A percentile compares a stretch with the other conserved stretches of the same genome.
phyloP scores from a whole-genome alignment of 2,888 invertebrate genomes.

The Andricus quercusramuli region DNA sequence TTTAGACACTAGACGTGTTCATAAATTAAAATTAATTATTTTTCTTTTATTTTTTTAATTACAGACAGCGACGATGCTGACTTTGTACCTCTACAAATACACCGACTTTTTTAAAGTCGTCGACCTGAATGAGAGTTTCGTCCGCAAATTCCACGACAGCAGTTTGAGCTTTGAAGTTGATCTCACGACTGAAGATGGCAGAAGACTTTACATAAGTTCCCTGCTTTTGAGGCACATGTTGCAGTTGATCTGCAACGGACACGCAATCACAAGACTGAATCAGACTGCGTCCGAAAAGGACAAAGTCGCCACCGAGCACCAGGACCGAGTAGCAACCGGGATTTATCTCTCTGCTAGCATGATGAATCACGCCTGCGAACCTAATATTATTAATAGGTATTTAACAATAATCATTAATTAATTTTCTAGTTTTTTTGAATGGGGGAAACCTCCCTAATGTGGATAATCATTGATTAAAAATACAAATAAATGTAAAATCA shows the following conservation, averaged over 20 bases:
- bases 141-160: conserved; percentile 63
- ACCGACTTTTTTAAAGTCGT: conserved; percentile 84
- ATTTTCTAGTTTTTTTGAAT: too few species aligned
- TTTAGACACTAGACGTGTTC: too few species aligned
- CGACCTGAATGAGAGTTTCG: conserved; percentile 70
- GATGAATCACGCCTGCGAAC: conserved; percentile 96
- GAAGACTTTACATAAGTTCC: conserved; percentile 82
- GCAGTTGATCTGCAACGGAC: conserved; percentile 90
- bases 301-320: conserved; percentile 66
- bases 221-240: conserved; percentile 87
- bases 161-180: conserved; percentile 61
- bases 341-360: conserved; percentile 93
- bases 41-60: conserved; percentile 54
- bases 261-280: conserved; percentile 81
- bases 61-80: conserved; percentile 85
- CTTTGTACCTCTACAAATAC: conserved; percentile 83
- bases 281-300: conserved; percentile 58
- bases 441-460: too few species aligned
- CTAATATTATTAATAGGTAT: conserved; percentile 88
- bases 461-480: too few species aligned
- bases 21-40: too few species aligned
- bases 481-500: too few species aligned
- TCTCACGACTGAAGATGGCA: conserved; percentile 58
- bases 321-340: conserved; percentile 86
- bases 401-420: conserved; percentile 35